A percentile compares a stretch with the other conserved stretches of the same genome.
These are phyloP conservation scores for Poeciliopsis occidentalis DNA, from an alignment of 2,113 vertebrate species.

Conservation along the genomic window DNA sequence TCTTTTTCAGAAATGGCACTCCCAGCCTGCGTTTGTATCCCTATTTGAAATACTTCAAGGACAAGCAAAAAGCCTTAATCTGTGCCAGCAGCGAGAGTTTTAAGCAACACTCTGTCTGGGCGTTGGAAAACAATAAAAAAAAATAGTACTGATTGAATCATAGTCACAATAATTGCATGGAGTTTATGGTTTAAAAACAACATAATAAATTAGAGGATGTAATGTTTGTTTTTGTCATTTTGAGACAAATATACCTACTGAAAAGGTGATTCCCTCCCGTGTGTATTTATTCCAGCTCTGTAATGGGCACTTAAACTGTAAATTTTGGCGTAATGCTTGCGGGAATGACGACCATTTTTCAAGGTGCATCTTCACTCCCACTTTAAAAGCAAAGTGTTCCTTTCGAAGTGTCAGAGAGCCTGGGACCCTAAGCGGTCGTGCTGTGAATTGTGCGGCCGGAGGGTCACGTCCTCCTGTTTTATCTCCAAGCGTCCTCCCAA, in stretches of 20 bases:
- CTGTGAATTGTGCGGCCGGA: slow-evolving; percentile 54
- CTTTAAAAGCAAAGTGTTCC: slow-evolving; percentile 21
- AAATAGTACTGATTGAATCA: background rate
- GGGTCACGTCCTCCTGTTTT: slow-evolving; percentile 45
- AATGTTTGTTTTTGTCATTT: background rate
- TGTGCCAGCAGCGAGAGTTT: background rate
- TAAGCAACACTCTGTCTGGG: background rate
- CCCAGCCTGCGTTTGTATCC: background rate
- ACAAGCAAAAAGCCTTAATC: background rate
- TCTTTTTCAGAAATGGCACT: too few relatives aligned
- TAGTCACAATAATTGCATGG: background rate
- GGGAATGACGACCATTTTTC: background rate
- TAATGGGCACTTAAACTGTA: background rate
- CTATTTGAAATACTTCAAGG: background rate
- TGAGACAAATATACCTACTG: background rate
- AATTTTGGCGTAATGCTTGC: background rate
- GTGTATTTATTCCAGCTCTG: background rate
- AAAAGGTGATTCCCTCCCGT: background rate
- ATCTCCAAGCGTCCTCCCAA: slow-evolving; percentile 32
- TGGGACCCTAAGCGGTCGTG: slow-evolving; percentile 29
- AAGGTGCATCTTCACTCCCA: slow-evolving; percentile 18
- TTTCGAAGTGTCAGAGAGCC: slow-evolving; percentile 44
- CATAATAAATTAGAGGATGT: background rate
- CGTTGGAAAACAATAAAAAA: slow-evolving; percentile 1
- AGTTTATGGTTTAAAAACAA: background rate